Evolutionary conservation across 2,113 vertebrate species (phyloP), one percentile per base, ranked within the genome.

Genomic region (Gymnogyps californianus): DNA sequence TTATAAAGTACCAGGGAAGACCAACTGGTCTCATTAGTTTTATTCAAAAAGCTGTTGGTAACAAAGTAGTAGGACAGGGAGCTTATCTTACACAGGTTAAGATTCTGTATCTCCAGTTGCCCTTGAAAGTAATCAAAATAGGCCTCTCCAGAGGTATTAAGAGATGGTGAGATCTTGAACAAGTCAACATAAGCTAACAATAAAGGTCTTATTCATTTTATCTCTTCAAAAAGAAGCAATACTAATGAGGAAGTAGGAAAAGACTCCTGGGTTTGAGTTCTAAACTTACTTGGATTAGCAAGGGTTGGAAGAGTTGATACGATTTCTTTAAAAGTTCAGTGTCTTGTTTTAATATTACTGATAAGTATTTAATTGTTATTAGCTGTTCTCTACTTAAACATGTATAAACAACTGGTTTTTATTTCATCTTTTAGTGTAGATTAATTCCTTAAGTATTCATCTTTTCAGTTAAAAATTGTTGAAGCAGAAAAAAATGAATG

Each of bases 401-500:
- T 44, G 13, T 77, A 58, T 62, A 38, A 87, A 34, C 10, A 76
- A 54, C 17, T 66, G 9, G 0, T 49, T 59, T 70, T 77, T 40
- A 67, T 88, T 88, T 89, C 1, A 34, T 54, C 46, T 77, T 96
- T 76, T 77, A 95, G 40, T 72, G 89, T 77, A 78, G 19, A 94
- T 72, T 93, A 80, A 86, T 93, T 89, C 3, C 7, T 94, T 83
- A 76, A 76, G 5, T 94, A 24, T 93, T 91, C 74, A 95, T 94
- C 44, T 96, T 97, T 96, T 64, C 90, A 99, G 99, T 97, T 99
- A 79, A 98, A 96, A 94, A 90, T 93, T 44, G 97, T 95, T 9
- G 98, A 99, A 95, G 98, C 98, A 80, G 98, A 98, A 93, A 98
- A 98, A 74, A 97, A 85, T 4, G 96, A 98, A 89, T 98, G 98